These are phyloP conservation scores for Anagyrus pseudococci DNA, from an alignment of 2,888 invertebrate species.

Conservation along the genomic window DNA sequence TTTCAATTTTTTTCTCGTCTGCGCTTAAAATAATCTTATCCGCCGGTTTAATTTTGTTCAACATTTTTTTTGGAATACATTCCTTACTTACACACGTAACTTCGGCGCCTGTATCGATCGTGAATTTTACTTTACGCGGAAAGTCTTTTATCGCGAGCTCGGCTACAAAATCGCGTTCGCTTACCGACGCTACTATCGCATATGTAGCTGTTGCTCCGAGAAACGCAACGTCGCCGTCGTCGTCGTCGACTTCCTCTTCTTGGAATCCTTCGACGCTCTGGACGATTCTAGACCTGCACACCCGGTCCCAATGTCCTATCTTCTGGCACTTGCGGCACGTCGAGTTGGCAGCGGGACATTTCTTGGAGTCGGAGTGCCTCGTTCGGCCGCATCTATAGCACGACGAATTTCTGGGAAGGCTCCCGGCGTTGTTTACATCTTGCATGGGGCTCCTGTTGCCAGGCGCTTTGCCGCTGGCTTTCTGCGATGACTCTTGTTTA, in stretches of 20 bases:
- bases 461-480: neutral
- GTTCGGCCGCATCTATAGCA: slow-evolving; percentile 30
- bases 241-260: neutral
- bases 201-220: neutral
- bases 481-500: too few relatives aligned
- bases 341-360: slow-evolving; percentile 41
- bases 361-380: slow-evolving; percentile 12
- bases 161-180: neutral
- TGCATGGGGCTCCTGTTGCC: too few relatives aligned
- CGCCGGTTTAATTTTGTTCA: slow-evolving; percentile 18
- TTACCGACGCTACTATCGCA: neutral
- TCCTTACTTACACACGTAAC: slow-evolving; percentile 27
- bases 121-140: slow-evolving; percentile 13
- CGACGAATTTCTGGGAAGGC: neutral
- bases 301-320: slow-evolving; percentile 42
- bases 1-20: slow-evolving; percentile 31
- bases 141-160: slow-evolving; percentile 16
- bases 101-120: slow-evolving; percentile 37
- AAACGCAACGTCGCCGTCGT: neutral
- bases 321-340: slow-evolving; percentile 40
- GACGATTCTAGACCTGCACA: slow-evolving; percentile 30
- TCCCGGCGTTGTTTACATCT: neutral
- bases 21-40: slow-evolving; percentile 34
- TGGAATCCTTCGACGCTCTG: slow-evolving; percentile 8
- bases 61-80: slow-evolving; percentile 17